Base-by-base conservation (phyloP, 1,140 invertebrate genomes). In the Gonatopus flavifemur region DNA sequence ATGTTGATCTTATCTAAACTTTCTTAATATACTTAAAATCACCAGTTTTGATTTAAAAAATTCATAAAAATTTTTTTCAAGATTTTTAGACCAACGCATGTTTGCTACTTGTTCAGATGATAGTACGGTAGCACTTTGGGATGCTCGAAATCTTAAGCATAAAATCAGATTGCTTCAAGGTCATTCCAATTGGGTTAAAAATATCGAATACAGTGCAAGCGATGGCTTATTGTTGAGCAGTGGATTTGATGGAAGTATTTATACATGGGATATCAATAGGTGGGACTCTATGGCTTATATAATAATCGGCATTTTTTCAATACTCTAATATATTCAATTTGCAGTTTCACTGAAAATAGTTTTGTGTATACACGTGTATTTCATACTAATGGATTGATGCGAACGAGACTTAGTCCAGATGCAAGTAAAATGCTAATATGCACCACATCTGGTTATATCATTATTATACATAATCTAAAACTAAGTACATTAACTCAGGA, bases 131-230 rank as follows among this genome's bases (percentile, higher is more conserved):
- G 91, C 90, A 15, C 67, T 96, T 35, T 96, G 94, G 93, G 94
- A 97, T 79, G 84, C 90, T 28, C 80, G 94, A 40, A 91, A 91
- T 75, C 76, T 96, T 31, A 89, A 89, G 64, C 81, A 84, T 36
- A 84, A 85, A 60, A 86, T 93, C 36, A 82, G 87, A 43, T 87
- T 86, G 2, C 79, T 96, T 0, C 81, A 86, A 46, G 94, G 94
- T 8, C 94, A 97, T 74, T 88, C 90, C 0, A 94, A 94, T 77
- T 96, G 94, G 94, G 94, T 96, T 6, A 96, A 97, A 77, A 96
- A 95, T 72, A 94, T 97, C 52, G 94, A 97, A 69, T 96, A 93
- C 70, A 93, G 90, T 36, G 82, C 86, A n/a, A 86, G 85, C 57
- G 88, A 93, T 64, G 88, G 91, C 46, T 78, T 94, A 3, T 80